Percentiles rank a stretch among this genome's conserved stretches.
These are phyloP conservation scores for Caenorhabditis zanzibari DNA, from an alignment of 2,888 invertebrate genomes.

Conservation along the genomic window DNA sequence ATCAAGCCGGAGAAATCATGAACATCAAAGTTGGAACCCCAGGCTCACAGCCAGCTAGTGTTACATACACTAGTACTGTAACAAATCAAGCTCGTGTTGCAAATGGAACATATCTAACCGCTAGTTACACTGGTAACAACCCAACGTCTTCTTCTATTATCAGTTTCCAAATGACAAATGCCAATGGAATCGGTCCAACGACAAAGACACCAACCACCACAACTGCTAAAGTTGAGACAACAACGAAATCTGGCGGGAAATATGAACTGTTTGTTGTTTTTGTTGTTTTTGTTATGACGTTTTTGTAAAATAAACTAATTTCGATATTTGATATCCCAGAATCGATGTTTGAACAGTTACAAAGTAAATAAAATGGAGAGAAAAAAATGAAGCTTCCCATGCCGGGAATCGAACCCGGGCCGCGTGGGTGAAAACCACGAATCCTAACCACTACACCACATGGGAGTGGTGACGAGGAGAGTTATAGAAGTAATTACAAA, in stretches of 20 bases:
- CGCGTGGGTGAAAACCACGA: constrained; percentile 81
- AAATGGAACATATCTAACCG: constrained; percentile 33
- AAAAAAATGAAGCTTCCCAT: constrained; percentile 76
- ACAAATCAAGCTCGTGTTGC: constrained; percentile 27
- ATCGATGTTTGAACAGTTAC: background rate
- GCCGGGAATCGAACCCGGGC: constrained; percentile 83
- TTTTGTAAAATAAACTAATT: background rate
- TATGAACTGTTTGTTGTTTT: background rate
- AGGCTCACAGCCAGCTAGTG: background rate
- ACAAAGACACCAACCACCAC: background rate
- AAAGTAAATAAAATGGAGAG: no score
- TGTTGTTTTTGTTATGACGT: background rate
- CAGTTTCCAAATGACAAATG: constrained; percentile 29
- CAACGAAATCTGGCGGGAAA: background rate
- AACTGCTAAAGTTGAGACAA: background rate
- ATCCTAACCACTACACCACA: constrained; percentile 66
- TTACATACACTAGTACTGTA: constrained; percentile 15
- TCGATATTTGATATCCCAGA: background rate
- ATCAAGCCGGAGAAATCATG: constrained; percentile 8
- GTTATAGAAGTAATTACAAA: no score
- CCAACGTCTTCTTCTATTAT: constrained; percentile 12
- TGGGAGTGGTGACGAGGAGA: constrained; percentile 27
- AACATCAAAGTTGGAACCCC: constrained; percentile 10
- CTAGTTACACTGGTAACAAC: constrained; percentile 1
- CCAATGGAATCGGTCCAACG: background rate